Evolutionary conservation across 1,140 invertebrate species (phyloP).

Genomic region (Rhopalosiphum padi): DNA sequence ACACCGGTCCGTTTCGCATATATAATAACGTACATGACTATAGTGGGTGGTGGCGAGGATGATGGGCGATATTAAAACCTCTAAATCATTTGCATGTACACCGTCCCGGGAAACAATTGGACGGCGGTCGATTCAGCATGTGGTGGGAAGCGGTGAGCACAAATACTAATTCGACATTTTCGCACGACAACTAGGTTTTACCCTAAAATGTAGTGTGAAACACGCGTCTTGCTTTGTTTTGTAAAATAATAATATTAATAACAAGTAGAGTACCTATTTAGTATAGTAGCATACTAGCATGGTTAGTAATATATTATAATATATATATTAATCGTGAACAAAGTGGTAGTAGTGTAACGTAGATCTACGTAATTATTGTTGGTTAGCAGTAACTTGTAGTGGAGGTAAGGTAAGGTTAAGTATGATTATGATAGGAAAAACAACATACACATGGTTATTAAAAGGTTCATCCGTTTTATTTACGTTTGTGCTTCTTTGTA

Average conservation of each 20-base stretch:
- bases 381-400: neutral
- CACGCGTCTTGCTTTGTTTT: neutral
- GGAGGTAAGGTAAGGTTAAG: neutral
- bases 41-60: neutral
- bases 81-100: conserved; percentile 54
- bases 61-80: conserved; percentile 50
- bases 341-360: neutral
- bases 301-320: neutral
- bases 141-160: neutral
- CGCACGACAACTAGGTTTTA: neutral
- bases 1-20: conserved; percentile 34
- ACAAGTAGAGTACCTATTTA: neutral
- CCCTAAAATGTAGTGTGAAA: neutral
- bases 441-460: neutral
- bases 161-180: conserved; percentile 46
- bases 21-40: neutral
- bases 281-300: neutral
- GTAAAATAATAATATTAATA: conserved; percentile 9
- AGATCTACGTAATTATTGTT: neutral
- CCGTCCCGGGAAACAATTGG: conserved; percentile 36
- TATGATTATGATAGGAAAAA: neutral
- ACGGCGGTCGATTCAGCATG: neutral
- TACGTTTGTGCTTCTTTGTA: neutral
- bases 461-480: neutral
- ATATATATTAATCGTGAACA: neutral